Evolutionary conservation across 2,797 vertebrate genomes (phyloP).

Genomic region (Amphiprion clarkii): DNA sequence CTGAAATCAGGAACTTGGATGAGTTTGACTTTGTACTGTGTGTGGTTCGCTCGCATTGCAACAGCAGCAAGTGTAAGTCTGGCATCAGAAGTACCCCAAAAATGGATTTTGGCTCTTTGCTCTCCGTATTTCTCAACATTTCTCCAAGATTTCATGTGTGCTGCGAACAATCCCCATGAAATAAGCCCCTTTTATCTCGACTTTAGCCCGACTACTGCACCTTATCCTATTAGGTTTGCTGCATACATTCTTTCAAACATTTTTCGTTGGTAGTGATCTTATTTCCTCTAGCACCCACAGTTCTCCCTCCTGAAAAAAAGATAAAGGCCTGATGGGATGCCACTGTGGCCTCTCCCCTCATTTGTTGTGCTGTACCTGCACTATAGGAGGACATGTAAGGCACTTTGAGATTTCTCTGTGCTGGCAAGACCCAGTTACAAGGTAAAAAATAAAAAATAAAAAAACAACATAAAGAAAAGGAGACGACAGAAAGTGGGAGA

Average conservation of each 20-base stretch:
- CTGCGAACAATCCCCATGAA: conserved; percentile 48
- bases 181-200: conserved; percentile 52
- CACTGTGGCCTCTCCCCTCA: conserved; percentile 28
- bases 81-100: conserved; percentile 22
- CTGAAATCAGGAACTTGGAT: background rate
- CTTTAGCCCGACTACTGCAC: conserved; percentile 39
- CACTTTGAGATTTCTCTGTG: conserved; percentile 35
- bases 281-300: conserved; percentile 36
- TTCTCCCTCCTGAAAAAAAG: conserved; percentile 37
- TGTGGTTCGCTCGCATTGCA: background rate
- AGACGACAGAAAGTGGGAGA: background rate
- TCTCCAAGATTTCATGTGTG: conserved; percentile 26
- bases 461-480: background rate
- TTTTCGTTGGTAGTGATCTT: conserved; percentile 53
- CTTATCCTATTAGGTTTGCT: conserved; percentile 45
- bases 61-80: conserved; percentile 9
- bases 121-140: conserved; percentile 44
- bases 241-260: conserved; percentile 42
- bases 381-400: conserved; percentile 40
- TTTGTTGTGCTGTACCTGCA: conserved; percentile 40
- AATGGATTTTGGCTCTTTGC: conserved; percentile 29
- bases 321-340: conserved; percentile 43
- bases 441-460: background rate
- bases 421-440: background rate
- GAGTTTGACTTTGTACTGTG: background rate